These are phyloP conservation scores for Sitta europaea DNA, from an alignment of 2,113 vertebrate genomes.

Conservation along the genomic window DNA sequence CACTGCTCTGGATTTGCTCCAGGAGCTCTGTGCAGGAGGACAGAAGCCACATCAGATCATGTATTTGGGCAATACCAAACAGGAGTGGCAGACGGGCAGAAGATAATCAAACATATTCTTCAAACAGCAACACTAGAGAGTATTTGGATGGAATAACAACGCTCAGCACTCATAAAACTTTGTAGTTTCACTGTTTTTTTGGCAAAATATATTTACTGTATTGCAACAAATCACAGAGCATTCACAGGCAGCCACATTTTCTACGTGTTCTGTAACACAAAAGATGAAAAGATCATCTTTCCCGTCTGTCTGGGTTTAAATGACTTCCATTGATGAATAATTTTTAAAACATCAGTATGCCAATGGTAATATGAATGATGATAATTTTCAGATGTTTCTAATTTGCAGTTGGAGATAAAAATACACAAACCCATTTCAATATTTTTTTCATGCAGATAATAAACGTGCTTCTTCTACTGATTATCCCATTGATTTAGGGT, in stretches of 20 bases:
- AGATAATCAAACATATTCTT: constrained; percentile 62
- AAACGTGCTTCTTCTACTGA: constrained; percentile 19
- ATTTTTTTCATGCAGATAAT: constrained; percentile 6
- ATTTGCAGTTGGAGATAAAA: constrained; percentile 44
- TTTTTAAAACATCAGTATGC: constrained; percentile 4
- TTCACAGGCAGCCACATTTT: constrained; percentile 14
- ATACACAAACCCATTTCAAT: constrained; percentile 11
- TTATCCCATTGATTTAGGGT: background rate
- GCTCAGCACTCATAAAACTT: constrained; percentile 35
- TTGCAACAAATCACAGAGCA: constrained; percentile 27
- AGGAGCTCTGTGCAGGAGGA: background rate
- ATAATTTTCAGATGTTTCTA: constrained; percentile 42
- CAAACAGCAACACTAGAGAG: constrained; percentile 54
- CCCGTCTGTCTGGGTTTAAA: background rate
- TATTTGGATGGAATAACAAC: constrained; percentile 40
- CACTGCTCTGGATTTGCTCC: constrained; percentile 28
- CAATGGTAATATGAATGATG: background rate
- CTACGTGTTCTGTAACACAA: constrained; percentile 18
- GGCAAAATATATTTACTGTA: constrained; percentile 5
- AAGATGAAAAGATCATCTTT: constrained; percentile 33
- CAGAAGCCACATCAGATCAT: background rate
- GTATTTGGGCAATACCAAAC: background rate
- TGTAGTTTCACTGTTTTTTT: constrained; percentile 18
- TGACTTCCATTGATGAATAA: background rate
- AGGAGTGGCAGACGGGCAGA: constrained; percentile 14